phyloP scores from a whole-genome alignment of 2,888 invertebrate species.

The Lycocerus yunnanus region DNA sequence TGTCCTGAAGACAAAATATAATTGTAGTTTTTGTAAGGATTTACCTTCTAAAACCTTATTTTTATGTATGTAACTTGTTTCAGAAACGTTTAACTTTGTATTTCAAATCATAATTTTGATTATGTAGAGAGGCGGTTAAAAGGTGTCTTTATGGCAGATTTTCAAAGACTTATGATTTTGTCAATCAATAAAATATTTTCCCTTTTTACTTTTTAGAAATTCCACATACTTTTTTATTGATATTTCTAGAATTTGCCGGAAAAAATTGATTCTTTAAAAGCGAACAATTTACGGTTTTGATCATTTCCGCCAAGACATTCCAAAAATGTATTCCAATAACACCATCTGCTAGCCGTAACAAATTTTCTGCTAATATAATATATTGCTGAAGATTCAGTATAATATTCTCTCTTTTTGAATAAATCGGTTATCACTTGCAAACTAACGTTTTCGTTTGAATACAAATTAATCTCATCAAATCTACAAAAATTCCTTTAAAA shows the following conservation, averaged over 20 bases:
- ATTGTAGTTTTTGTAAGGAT: too few relatives aligned
- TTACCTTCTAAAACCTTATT: too few relatives aligned
- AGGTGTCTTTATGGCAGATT: too few relatives aligned
- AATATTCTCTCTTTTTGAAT: not conserved
- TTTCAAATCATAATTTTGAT: too few relatives aligned
- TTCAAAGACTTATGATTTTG: too few relatives aligned
- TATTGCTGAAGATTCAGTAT: not conserved
- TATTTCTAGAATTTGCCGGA: not conserved
- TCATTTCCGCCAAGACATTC: too few relatives aligned
- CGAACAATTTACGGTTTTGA: not conserved
- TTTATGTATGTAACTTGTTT: too few relatives aligned
- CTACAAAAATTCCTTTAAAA: not conserved
- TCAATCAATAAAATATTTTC: too few relatives aligned
- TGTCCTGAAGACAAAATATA: too few relatives aligned
- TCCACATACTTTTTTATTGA: not conserved
- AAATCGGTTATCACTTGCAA: not conserved
- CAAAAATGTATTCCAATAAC: not conserved
- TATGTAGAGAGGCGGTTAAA: too few relatives aligned
- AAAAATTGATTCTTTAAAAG: not conserved
- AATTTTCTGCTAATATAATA: not conserved
- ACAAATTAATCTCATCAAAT: not conserved
- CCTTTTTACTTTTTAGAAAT: too few relatives aligned
- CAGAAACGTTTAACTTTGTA: too few relatives aligned
- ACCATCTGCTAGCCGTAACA: not conserved
- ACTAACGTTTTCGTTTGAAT: not conserved